Percentiles rank a stretch among this genome's conserved stretches.
Evolutionary conservation across 2,113 vertebrate species (phyloP).

Genomic region (Calidris pugnax): DNA sequence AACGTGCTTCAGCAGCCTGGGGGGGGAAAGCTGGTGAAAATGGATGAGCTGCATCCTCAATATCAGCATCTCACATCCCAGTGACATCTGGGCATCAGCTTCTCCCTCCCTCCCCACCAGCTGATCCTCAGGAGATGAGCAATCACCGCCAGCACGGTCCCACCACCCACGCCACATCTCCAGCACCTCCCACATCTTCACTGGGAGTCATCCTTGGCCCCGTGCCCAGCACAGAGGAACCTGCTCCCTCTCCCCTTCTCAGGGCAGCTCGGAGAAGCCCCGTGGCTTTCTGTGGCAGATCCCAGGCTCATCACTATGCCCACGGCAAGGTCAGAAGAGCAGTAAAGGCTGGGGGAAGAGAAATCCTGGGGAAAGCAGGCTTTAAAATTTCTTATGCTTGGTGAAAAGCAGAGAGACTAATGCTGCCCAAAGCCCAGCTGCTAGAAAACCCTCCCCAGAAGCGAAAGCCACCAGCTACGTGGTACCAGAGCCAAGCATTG

Average conservation of each 20-base stretch:
- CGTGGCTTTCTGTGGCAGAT: background rate
- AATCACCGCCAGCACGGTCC: background rate
- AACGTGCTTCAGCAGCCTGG: background rate
- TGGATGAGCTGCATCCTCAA: background rate
- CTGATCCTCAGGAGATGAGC: background rate
- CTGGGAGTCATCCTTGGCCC: background rate
- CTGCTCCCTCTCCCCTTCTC: background rate
- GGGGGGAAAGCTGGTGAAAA: background rate
- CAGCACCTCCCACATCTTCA: background rate
- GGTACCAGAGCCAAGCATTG: background rate
- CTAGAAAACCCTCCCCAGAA: background rate
- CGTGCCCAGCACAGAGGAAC: accelerated
- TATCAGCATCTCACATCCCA: background rate
- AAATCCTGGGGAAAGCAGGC: background rate
- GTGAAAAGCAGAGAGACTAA: background rate
- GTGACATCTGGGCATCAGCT: background rate
- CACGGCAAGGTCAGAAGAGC: background rate
- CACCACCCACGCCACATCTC: background rate
- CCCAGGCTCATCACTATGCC: accelerated
- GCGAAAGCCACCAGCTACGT: background rate
- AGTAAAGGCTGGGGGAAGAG: background rate
- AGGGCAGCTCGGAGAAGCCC: background rate
- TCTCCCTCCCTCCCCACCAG: background rate
- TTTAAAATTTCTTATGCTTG: background rate
- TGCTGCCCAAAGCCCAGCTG: background rate